A percentile compares a stretch with the other conserved stretches of the same genome.
Evolutionary conservation across 64 coral and sea anemone genomes (phyloP).

Genomic region (Montipora foliosa): DNA sequence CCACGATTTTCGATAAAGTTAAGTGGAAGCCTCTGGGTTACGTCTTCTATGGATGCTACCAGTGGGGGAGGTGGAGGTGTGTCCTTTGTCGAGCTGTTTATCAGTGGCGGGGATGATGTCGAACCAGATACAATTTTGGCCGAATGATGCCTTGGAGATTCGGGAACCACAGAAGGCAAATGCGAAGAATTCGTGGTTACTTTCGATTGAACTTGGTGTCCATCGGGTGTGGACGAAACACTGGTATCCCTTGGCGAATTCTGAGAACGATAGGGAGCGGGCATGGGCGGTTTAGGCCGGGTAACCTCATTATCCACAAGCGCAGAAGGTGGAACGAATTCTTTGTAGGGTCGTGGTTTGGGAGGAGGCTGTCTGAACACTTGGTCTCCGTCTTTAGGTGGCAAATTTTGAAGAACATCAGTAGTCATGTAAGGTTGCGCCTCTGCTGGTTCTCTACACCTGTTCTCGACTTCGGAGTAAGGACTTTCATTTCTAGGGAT

Average conservation of each 20-base stretch:
- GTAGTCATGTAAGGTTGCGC: conserved; percentile 14
- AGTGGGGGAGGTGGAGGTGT: conserved; percentile 60
- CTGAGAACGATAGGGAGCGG: not conserved
- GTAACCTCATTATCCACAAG: too few species aligned
- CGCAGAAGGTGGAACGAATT: not conserved
- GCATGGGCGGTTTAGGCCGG: not conserved
- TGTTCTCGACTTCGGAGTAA: conserved; percentile 25
- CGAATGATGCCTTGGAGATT: not conserved
- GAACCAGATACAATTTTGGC: not conserved
- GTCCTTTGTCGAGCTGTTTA: not conserved
- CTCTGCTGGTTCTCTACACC: not conserved
- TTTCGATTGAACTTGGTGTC: not conserved
- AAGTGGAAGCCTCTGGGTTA: not conserved
- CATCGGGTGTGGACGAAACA: not conserved
- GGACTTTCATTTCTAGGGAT: not conserved
- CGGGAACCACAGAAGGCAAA: not conserved
- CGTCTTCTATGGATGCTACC: conserved; percentile 28
- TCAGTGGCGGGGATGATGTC: not conserved
- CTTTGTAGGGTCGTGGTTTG: conserved; percentile 41
- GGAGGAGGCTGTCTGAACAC: not conserved
- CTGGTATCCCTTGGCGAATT: not conserved
- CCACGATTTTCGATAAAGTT: conserved; percentile 40
- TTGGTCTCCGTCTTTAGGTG: not conserved
- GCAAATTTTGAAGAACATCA: conserved; percentile 18
- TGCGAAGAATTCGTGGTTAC: not conserved